Evolutionary conservation across 2,888 invertebrate genomes (phyloP).

Genomic region (Orthonychiurus folsomi): DNA sequence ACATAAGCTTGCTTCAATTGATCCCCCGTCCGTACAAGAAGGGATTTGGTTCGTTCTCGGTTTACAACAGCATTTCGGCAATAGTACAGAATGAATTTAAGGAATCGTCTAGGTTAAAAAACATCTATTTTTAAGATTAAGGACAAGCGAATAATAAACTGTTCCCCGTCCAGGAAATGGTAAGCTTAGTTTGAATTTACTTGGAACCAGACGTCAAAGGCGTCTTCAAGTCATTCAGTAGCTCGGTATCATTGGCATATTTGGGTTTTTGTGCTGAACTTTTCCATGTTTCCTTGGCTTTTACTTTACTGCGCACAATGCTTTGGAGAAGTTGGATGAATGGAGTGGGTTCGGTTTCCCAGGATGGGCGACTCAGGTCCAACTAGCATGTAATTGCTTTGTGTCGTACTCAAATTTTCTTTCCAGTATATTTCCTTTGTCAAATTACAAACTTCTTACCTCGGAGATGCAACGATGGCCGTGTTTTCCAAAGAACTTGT

Average conservation of each 20-base stretch:
- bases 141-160: not conserved
- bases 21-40: constrained; percentile 47
- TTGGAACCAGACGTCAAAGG: constrained; percentile 22
- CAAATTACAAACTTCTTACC: too few species aligned
- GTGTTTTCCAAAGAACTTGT: constrained; percentile 56
- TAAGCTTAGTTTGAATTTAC: constrained; percentile 12
- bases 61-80: constrained; percentile 54
- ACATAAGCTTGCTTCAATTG: constrained; percentile 54
- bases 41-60: constrained; percentile 61
- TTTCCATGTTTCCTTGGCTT: constrained; percentile 16
- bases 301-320: constrained; percentile 38
- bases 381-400: constrained; percentile 49
- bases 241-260: constrained; percentile 30
- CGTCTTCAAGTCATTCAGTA: constrained; percentile 38
- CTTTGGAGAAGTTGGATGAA: constrained; percentile 57
- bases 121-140: not conserved
- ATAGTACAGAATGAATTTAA: constrained; percentile 55
- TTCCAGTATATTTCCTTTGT: too few species aligned
- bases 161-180: too few species aligned
- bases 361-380: constrained; percentile 57
- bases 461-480: constrained; percentile 57
- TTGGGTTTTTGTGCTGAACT: constrained; percentile 15
- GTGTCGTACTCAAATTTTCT: too few species aligned
- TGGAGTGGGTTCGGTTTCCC: constrained; percentile 55
- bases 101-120: constrained; percentile 46